A percentile compares a stretch with the other conserved stretches of the same genome.
These are phyloP conservation scores for Hedychridium roseum DNA, from an alignment of 2,888 invertebrate species.

Conservation along the genomic window DNA sequence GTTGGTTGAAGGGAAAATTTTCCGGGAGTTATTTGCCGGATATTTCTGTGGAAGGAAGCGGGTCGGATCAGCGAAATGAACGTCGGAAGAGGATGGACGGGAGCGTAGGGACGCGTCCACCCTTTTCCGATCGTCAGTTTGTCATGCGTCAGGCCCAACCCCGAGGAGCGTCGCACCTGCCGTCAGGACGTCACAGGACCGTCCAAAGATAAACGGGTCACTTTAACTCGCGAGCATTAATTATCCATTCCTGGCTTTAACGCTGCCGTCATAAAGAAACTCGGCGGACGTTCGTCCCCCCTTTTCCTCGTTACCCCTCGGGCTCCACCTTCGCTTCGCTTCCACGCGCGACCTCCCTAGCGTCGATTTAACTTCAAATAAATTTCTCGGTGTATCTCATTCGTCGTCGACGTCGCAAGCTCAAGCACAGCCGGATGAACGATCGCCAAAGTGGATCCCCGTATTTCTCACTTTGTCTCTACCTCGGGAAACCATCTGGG, in stretches of 20 bases:
- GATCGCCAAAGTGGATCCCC: too few species aligned
- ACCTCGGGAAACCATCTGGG: too few species aligned
- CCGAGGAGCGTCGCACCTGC: constrained; percentile 52
- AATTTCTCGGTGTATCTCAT: constrained; percentile 23
- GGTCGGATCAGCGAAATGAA: constrained; percentile 11
- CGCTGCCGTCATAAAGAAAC: constrained; percentile 25
- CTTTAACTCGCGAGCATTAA: constrained; percentile 43
- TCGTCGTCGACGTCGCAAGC: constrained; percentile 14
- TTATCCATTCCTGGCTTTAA: constrained; percentile 35
- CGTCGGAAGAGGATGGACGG: constrained; percentile 8
- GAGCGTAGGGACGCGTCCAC: constrained; percentile 43
- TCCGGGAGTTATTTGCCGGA: too few species aligned
- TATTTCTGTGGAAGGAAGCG: constrained; percentile 12
- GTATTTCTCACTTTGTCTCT: too few species aligned
- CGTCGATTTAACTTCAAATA: constrained; percentile 28
- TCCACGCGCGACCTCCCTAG: too few species aligned
- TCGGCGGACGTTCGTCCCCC: not conserved
- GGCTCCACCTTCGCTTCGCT: not conserved
- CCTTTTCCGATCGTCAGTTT: constrained; percentile 60
- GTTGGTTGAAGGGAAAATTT: too few species aligned
- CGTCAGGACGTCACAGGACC: constrained; percentile 38
- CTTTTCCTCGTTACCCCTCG: constrained; percentile 6
- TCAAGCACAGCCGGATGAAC: constrained; percentile 18
- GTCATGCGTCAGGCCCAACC: constrained; percentile 52
- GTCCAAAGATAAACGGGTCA: constrained; percentile 47